Conservation (phyloP, 1,140 invertebrate species). For the Odontomachus brunneus region DNA sequence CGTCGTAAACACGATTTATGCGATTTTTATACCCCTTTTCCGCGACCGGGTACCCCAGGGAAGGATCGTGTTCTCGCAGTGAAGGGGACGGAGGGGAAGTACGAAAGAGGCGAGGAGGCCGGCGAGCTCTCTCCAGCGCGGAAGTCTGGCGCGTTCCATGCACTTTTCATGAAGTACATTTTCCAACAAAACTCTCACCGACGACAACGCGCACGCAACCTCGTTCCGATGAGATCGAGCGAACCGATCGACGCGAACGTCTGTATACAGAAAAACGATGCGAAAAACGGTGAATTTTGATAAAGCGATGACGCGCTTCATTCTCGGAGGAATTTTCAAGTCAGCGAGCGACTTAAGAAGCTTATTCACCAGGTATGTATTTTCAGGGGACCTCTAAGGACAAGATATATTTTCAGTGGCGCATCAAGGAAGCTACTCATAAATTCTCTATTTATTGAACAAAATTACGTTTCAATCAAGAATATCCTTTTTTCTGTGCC, state of each 20-base stretch:
- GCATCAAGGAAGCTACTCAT: no score
- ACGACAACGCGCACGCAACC: slow-evolving; percentile 41
- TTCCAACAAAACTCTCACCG: slow-evolving; percentile 70
- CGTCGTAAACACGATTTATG: slow-evolving; percentile 59
- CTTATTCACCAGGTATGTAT: no score
- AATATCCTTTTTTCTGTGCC: no score
- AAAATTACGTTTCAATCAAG: no score
- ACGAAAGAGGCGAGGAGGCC: background rate
- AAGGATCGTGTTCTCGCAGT: slow-evolving; percentile 27
- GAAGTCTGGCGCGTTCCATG: slow-evolving; percentile 61
- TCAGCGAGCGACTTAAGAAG: no score
- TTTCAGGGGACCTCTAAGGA: no score
- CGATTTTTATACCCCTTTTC: slow-evolving; percentile 54
- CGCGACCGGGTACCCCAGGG: slow-evolving; percentile 28
- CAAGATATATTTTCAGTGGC: no score
- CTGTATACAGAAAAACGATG: slow-evolving; percentile 1
- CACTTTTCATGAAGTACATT: slow-evolving; percentile 73
- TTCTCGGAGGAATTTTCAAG: no score
- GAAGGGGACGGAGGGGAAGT: background rate
- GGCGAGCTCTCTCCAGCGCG: slow-evolving; percentile 46
- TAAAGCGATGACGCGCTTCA: no score
- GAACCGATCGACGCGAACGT: slow-evolving; percentile 31
- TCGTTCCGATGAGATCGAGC: slow-evolving; percentile 38
- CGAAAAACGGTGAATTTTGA: slow-evolving; percentile 6
- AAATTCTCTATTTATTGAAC: no score